phyloP scores from a whole-genome alignment of 1,140 invertebrate species.

The Saccostrea echinata region DNA sequence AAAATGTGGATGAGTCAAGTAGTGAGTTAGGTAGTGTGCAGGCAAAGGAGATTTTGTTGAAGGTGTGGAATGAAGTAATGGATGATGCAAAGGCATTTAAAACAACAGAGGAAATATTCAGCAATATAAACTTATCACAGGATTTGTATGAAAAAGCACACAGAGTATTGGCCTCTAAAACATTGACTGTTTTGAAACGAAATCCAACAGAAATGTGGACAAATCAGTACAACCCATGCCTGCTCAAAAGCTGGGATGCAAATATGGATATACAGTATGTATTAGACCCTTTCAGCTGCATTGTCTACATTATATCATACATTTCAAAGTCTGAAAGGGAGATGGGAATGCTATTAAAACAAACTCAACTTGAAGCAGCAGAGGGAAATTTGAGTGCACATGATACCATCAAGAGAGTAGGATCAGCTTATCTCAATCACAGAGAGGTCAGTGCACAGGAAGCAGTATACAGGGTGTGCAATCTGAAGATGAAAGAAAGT shows the following conservation, averaged over 20 bases:
- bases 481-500: conserved; percentile 54
- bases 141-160: conserved; percentile 42
- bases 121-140: conserved; percentile 23
- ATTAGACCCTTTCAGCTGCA: conserved; percentile 51
- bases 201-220: conserved; percentile 27
- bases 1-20: background rate
- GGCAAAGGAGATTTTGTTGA: conserved; percentile 33
- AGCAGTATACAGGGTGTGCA: conserved; percentile 50
- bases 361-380: background rate
- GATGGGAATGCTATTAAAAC: too few species aligned
- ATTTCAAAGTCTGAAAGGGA: conserved; percentile 57
- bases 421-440: conserved; percentile 50
- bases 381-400: conserved; percentile 46
- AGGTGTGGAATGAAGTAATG: conserved; percentile 16
- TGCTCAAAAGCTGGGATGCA: conserved; percentile 55
- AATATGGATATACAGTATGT: conserved; percentile 60
- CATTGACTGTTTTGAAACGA: conserved; percentile 48
- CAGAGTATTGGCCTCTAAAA: conserved; percentile 27
- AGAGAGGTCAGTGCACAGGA: conserved; percentile 57
- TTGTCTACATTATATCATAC: conserved; percentile 57
- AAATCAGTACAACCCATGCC: conserved; percentile 53
- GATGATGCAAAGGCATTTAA: background rate
- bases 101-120: background rate
- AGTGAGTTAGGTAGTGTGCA: background rate
- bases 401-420: conserved; percentile 49